Evolutionary conservation across 2,797 vertebrate genomes (phyloP).

Genomic region (Pelochelys cantorii): DNA sequence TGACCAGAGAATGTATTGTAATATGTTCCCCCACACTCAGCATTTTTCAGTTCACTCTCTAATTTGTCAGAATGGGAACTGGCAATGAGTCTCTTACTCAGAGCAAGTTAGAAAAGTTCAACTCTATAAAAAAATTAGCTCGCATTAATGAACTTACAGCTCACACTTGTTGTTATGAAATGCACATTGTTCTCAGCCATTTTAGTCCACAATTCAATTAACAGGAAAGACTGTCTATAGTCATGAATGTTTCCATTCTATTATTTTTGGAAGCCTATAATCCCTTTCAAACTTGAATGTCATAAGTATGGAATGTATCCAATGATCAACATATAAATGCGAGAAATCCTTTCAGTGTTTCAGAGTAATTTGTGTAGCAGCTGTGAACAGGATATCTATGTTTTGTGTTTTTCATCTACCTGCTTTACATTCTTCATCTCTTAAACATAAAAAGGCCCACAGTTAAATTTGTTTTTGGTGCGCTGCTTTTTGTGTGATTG

Average conservation of each 20-base stretch:
- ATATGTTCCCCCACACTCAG: not conserved
- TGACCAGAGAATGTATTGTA: not conserved
- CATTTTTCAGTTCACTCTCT: not conserved
- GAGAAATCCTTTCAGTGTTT: conserved; percentile 26
- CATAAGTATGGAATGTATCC: conserved; percentile 31
- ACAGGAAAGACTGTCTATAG: conserved; percentile 9
- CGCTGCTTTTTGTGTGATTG: not conserved
- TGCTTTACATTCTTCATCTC: not conserved
- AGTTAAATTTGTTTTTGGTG: not conserved
- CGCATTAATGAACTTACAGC: conserved; percentile 26
- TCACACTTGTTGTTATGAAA: not conserved
- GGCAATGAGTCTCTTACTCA: not conserved
- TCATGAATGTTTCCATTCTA: conserved; percentile 41
- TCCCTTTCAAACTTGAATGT: conserved; percentile 32
- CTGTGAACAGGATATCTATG: not conserved
- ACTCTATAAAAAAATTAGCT: conserved; percentile 15
- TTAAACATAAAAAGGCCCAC: not conserved
- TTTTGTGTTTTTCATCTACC: conserved; percentile 5
- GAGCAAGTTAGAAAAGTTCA: not conserved
- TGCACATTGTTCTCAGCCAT: conserved; percentile 34
- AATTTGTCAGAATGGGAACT: not conserved
- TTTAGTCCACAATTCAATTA: conserved; percentile 29
- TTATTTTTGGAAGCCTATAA: conserved; percentile 41
- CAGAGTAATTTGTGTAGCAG: not conserved
- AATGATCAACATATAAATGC: conserved; percentile 29